Conservation (phyloP, 2,797 vertebrate species). For the Spea hammondii region DNA sequence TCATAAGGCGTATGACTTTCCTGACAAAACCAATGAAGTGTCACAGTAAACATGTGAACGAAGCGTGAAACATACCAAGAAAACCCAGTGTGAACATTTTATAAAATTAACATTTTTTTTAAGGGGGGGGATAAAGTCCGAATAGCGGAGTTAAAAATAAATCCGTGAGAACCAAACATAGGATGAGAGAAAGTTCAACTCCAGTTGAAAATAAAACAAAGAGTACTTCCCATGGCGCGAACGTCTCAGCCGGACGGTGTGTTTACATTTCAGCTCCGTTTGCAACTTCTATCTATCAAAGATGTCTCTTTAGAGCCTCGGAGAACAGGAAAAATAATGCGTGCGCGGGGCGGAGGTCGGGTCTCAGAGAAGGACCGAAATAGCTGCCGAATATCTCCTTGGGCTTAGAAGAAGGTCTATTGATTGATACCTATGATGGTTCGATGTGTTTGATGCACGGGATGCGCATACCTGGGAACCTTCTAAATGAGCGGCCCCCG, state of each 20-base stretch:
- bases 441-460: no score
- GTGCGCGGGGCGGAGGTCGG: not conserved
- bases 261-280: slow-evolving; percentile 19
- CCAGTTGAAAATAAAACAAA: not conserved
- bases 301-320: not conserved
- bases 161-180: slow-evolving; percentile 25
- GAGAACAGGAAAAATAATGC: slow-evolving; percentile 9
- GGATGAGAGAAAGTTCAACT: slow-evolving; percentile 14
- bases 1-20: no score
- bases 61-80: no score
- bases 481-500: no score
- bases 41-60: no score
- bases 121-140: not conserved
- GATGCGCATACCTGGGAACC: no score
- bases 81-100: not conserved
- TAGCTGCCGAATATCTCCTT: not conserved
- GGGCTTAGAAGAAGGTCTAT: no score
- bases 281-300: slow-evolving; percentile 3
- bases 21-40: no score
- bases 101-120: not conserved
- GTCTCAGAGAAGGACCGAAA: not conserved
- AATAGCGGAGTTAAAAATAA: slow-evolving; percentile 31
- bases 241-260: not conserved
- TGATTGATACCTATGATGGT: no score
- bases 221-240: slow-evolving; percentile 13